Base-by-base conservation (phyloP, 2,888 invertebrate genomes). In the Teleiodes luculella region DNA sequence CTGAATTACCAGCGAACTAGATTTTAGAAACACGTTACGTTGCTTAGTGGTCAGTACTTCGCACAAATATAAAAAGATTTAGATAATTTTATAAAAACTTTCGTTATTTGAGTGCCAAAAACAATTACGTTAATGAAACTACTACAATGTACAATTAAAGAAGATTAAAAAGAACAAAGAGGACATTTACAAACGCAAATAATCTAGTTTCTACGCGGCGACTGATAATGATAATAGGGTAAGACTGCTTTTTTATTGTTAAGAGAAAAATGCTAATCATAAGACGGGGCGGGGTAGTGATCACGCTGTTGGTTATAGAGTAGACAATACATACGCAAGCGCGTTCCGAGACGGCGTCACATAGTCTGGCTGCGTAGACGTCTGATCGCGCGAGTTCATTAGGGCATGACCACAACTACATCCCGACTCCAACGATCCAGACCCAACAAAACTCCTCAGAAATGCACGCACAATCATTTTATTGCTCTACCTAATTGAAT, bases 361-460 rank as follows among this genome's bases (percentile, higher is more conserved):
- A 53, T 53, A 31, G 56, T 56, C 56, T 56, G 52, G 59, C 56
- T 52, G 56, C 53, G 53, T 51, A 56, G 58, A 55, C 52, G 57
- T 20, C 50, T 49, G 39, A 36, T 50, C 52, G 51, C 46, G 52
- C 51, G 55, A n/a, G n/a, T 57, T 59, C 58, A 61, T 59, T 54
- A 55, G 52, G 52, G 46, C 37, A 28, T 24, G 53, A 52, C 47
- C 55, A 45, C 47, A 53, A 53, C 48, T 37, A 41, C 43, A 24
- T 11, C 43, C 41, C 50, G 49, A 52, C 43, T 6, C 43, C 20
- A 5, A 24, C 24, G 11, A 6, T 5, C 10, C 24, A n/a, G 10
- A 16, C 41, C 6, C 28, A 43, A n/a, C 43, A 28, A 50, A 47
- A 54, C 47, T 54, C 55, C 43, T 18, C 10, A 2, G 18, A 18